These are phyloP conservation scores for Equus quagga DNA, from an alignment of 2,113 vertebrate genomes.

Conservation along the genomic window DNA sequence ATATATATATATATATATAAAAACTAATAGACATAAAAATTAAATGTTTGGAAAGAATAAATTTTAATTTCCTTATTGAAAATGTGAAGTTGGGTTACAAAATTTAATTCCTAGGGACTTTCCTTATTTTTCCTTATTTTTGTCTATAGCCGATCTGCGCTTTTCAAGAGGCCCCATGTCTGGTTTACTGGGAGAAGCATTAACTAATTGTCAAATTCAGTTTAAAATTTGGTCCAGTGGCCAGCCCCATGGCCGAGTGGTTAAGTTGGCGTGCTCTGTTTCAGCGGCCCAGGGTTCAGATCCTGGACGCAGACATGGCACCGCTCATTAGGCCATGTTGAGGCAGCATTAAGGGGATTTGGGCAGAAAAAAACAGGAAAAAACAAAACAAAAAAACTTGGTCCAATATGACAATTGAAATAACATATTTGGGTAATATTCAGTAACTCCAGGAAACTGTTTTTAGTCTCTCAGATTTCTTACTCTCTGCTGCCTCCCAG, in stretches of 20 bases:
- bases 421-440: not conserved
- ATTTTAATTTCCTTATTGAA: not conserved
- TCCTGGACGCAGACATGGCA: no score
- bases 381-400: not conserved
- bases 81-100: not conserved
- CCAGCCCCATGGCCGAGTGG: no score
- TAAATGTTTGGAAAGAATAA: not conserved
- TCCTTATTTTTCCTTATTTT: slow-evolving; percentile 1
- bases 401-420: not conserved
- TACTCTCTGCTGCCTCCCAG: not conserved
- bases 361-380: no score
- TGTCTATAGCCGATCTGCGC: not conserved
- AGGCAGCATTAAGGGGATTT: no score
- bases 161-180: not conserved
- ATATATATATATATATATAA: no score
- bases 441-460: not conserved
- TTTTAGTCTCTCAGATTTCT: not conserved
- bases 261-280: no score
- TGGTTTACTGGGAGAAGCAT: not conserved
- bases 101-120: not conserved
- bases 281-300: no score
- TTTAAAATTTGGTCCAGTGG: not conserved
- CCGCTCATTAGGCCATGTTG: no score
- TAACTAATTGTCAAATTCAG: not conserved
- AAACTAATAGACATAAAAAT: not conserved